Conservation (phyloP, 2,113 vertebrate genomes). For the Glaucidium brasilianum region DNA sequence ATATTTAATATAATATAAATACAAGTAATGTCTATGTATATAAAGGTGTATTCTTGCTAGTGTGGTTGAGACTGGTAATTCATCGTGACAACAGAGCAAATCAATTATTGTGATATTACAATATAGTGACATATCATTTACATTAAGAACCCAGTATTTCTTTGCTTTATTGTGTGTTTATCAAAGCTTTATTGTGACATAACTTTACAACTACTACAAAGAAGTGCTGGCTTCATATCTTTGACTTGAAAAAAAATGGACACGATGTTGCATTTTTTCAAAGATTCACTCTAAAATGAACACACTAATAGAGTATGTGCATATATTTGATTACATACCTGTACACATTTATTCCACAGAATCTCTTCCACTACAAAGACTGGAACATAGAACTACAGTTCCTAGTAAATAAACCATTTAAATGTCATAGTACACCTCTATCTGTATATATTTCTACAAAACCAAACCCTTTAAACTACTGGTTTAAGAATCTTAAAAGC, state of each 20-base stretch:
- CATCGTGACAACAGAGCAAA: background rate
- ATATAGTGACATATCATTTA: background rate
- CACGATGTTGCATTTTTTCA: background rate
- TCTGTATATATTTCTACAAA: slow-evolving; percentile 15
- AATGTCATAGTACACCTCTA: background rate
- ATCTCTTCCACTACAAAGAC: background rate
- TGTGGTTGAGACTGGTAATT: background rate
- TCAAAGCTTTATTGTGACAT: background rate
- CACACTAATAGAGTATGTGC: background rate
- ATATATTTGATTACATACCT: background rate
- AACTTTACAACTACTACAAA: background rate
- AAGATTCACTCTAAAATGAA: background rate
- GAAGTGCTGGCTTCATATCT: background rate
- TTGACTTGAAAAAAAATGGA: background rate
- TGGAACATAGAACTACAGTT: background rate
- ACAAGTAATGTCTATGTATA: slow-evolving; percentile 33
- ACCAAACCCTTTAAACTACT: slow-evolving; percentile 2
- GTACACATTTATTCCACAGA: background rate
- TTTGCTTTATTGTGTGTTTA: background rate
- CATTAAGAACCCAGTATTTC: background rate
- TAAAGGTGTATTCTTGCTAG: slow-evolving; percentile 11
- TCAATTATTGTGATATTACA: background rate
- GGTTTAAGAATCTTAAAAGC: background rate
- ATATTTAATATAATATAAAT: slow-evolving; percentile 49
- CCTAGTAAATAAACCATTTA: background rate